Conservation (phyloP, 2,888 invertebrate species). For the Sicus ferrugineus region DNA sequence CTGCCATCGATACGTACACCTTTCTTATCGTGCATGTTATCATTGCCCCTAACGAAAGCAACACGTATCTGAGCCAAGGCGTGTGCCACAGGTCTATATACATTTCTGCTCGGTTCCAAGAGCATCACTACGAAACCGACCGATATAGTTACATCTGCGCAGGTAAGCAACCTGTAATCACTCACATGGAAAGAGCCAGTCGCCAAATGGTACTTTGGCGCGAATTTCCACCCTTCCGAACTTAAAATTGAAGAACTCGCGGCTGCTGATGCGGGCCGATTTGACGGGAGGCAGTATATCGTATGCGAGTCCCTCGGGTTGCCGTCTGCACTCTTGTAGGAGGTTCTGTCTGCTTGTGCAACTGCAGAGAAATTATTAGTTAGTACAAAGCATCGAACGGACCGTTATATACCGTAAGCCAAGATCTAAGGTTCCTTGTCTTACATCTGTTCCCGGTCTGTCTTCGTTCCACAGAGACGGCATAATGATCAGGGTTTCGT, state of each 20-base stretch:
- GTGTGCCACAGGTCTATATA: slow-evolving; percentile 70
- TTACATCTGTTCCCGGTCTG: slow-evolving; percentile 48
- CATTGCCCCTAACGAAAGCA: slow-evolving; percentile 77
- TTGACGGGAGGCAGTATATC: slow-evolving; percentile 75
- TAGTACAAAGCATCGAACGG: neutral
- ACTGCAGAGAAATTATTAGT: slow-evolving; percentile 52
- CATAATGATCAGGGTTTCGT: slow-evolving; percentile 59
- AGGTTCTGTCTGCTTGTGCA: slow-evolving; percentile 68
- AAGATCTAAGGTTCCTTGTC: slow-evolving; percentile 59
- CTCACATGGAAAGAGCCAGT: slow-evolving; percentile 81
- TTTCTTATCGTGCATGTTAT: slow-evolving; percentile 46
- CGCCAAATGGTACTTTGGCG: slow-evolving; percentile 78
- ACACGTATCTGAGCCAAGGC: slow-evolving; percentile 77
- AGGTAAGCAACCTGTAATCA: slow-evolving; percentile 1
- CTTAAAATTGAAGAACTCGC: slow-evolving; percentile 71
- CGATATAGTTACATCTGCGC: neutral
- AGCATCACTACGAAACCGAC: slow-evolving; percentile 67
- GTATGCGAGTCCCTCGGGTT: slow-evolving; percentile 44
- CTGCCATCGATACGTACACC: slow-evolving; percentile 53
- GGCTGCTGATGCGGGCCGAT: slow-evolving; percentile 72
- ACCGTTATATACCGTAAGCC: slow-evolving; percentile 50
- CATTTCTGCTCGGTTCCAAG: slow-evolving; percentile 71
- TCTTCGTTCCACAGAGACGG: slow-evolving; percentile 57
- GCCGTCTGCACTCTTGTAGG: slow-evolving; percentile 54
- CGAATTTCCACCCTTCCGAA: slow-evolving; percentile 75